A percentile compares a stretch with the other conserved stretches of the same genome.
Conservation (phyloP, 2,797 vertebrate genomes). For the Cryptoblepharus egeriae region DNA sequence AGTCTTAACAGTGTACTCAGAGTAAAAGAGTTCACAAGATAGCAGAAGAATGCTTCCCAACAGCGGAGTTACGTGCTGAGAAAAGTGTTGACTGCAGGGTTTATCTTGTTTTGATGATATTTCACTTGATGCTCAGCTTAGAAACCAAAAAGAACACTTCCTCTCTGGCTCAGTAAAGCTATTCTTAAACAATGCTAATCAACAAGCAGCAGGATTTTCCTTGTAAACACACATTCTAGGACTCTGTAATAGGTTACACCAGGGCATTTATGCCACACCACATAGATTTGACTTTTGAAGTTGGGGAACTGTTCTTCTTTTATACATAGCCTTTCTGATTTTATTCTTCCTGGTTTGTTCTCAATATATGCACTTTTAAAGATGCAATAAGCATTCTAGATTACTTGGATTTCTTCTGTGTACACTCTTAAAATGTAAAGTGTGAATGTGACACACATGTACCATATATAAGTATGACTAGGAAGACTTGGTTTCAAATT, state of each 20-base stretch:
- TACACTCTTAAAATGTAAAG: background rate
- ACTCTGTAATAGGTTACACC: constrained; percentile 37
- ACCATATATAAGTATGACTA: too few relatives aligned
- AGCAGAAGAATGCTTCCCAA: background rate
- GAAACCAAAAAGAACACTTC: constrained; percentile 80
- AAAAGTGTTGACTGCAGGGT: constrained; percentile 44
- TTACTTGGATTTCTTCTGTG: background rate
- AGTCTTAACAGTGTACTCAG: background rate
- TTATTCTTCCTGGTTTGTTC: constrained; percentile 4
- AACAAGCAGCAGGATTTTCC: constrained; percentile 59
- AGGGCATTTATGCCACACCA: constrained; percentile 36
- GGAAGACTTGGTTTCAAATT: too few relatives aligned
- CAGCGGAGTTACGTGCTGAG: constrained; percentile 52
- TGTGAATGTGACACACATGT: background rate
- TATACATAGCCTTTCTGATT: background rate
- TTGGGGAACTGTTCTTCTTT: background rate
- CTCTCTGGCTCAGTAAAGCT: constrained; percentile 76
- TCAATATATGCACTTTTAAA: constrained; percentile 15
- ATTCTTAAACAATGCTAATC: constrained; percentile 65
- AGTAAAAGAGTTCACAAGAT: background rate
- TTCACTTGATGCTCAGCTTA: constrained; percentile 77
- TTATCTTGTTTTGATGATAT: constrained; percentile 74
- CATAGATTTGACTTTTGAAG: constrained; percentile 28
- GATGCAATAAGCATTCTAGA: background rate
- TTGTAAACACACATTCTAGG: constrained; percentile 56